These are phyloP conservation scores for Microctonus aethiopoides DNA, from an alignment of 2,888 invertebrate genomes.

Conservation along the genomic window DNA sequence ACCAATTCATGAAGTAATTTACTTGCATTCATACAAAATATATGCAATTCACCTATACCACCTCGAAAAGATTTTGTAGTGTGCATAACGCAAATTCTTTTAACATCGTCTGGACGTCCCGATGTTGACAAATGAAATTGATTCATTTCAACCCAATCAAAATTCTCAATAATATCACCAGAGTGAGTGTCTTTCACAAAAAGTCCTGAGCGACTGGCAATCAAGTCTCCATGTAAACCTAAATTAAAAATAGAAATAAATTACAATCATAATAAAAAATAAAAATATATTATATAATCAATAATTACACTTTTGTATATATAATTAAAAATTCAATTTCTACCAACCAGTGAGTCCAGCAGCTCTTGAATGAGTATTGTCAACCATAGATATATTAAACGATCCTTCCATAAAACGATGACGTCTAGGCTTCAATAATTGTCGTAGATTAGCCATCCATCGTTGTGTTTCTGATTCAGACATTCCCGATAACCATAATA, in stretches of 20 bases:
- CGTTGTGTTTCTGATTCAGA: constrained; percentile 75
- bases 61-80: constrained; percentile 70
- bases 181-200: constrained; percentile 70
- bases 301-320: background rate
- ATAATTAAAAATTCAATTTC: background rate
- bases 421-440: constrained; percentile 64
- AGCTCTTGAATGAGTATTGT: constrained; percentile 73
- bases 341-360: constrained; percentile 72
- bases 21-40: constrained; percentile 68
- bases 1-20: constrained; percentile 67
- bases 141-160: constrained; percentile 74
- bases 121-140: constrained; percentile 71
- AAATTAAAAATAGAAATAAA: no score
- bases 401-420: constrained; percentile 68
- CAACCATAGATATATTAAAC: constrained; percentile 73
- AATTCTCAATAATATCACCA: constrained; percentile 68
- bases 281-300: background rate
- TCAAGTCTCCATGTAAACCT: constrained; percentile 72
- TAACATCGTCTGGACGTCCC: constrained; percentile 69
- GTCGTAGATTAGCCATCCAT: constrained; percentile 73
- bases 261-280: background rate
- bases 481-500: constrained; percentile 74
- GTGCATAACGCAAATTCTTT: constrained; percentile 72
- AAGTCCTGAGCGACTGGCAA: constrained; percentile 70
- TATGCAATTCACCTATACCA: constrained; percentile 69